These are phyloP conservation scores for Zosterops hypoxanthus DNA, from an alignment of 2,113 vertebrate genomes.

Conservation along the genomic window DNA sequence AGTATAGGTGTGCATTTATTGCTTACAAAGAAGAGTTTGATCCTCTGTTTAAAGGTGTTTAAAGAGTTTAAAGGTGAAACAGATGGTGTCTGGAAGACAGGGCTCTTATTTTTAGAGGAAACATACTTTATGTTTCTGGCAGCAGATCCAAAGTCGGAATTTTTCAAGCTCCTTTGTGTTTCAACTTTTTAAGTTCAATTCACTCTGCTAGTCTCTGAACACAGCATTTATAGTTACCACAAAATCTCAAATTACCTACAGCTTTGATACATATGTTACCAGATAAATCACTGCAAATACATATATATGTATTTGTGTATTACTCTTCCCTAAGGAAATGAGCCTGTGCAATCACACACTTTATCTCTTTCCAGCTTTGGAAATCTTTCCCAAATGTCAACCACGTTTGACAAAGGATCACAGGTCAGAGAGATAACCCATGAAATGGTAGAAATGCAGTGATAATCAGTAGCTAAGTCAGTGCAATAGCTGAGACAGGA, in stretches of 20 bases:
- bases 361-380: conserved; percentile 4
- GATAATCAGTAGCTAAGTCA: not conserved
- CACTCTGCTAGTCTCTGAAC: conserved; percentile 18
- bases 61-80: conserved; percentile 6
- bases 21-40: not conserved
- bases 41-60: no score
- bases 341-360: not conserved
- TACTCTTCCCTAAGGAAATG: conserved; percentile 50
- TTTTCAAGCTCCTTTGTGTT: conserved; percentile 27
- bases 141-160: conserved; percentile 14
- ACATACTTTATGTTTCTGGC: conserved; percentile 23
- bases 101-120: not conserved
- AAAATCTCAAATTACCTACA: conserved; percentile 61
- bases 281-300: conserved; percentile 57
- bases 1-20: not conserved
- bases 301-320: not conserved
- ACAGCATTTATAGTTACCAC: not conserved
- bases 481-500: not conserved
- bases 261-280: conserved; percentile 50
- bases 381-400: conserved; percentile 28
- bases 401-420: not conserved
- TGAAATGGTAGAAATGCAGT: not conserved
- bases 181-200: conserved; percentile 19
- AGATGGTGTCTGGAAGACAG: conserved; percentile 30
- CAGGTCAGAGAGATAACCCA: conserved; percentile 11